Percentiles rank a stretch among this genome's conserved stretches.
Evolutionary conservation across 2,888 invertebrate species (phyloP).

Genomic region (Andrena bicolor): DNA sequence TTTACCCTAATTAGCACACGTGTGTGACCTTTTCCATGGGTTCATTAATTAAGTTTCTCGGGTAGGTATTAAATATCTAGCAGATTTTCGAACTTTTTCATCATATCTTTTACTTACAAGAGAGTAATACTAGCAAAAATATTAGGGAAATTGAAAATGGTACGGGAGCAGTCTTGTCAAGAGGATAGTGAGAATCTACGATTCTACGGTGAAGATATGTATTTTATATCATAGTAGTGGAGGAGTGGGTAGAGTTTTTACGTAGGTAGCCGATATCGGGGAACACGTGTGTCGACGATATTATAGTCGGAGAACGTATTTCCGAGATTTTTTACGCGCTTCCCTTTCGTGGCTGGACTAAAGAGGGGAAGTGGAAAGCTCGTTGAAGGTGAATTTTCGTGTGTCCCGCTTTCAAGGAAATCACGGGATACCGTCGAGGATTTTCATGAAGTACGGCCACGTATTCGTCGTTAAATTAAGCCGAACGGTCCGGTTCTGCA

Average conservation of each 20-base stretch:
- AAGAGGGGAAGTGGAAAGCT: slow-evolving; percentile 27
- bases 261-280: neutral
- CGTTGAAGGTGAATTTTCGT: slow-evolving; percentile 57
- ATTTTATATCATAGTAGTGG: neutral
- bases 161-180: too few relatives aligned
- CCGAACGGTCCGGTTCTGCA: slow-evolving; percentile 71
- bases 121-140: neutral
- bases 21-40: neutral
- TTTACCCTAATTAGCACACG: slow-evolving; percentile 15
- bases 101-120: too few relatives aligned
- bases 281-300: slow-evolving; percentile 6
- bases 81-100: neutral
- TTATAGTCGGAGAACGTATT: neutral
- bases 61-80: neutral
- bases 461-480: slow-evolving; percentile 77
- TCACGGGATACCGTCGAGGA: slow-evolving; percentile 58
- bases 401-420: slow-evolving; percentile 60
- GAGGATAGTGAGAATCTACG: neutral
- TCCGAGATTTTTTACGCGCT: slow-evolving; percentile 19
- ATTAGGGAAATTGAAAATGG: too few relatives aligned
- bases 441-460: slow-evolving; percentile 67
- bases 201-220: neutral
- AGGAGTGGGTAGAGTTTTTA: neutral
- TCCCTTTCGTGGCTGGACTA: neutral
- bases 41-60: slow-evolving; percentile 8